Evolutionary conservation across 2,113 vertebrate genomes (phyloP), one percentile per base, ranked within the genome.

Genomic region (Columba livia): DNA sequence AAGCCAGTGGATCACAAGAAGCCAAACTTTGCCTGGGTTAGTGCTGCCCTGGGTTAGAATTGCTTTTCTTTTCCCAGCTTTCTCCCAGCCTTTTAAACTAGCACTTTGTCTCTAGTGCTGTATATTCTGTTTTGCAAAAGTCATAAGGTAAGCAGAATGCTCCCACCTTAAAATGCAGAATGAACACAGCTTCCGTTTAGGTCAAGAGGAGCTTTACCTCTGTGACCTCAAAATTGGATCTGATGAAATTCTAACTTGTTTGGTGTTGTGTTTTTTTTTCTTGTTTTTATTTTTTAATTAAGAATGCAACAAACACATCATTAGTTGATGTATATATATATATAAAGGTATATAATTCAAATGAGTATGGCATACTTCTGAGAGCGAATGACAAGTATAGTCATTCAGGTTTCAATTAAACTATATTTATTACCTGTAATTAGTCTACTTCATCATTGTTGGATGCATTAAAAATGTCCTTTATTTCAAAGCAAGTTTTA

Each of bases 321-420:
- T 94, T 81, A 92, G 60, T 64, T 83, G 7, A 89, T 94, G 40
- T 14, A 66, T 66, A 93, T 58, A 82, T 58, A 82, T 85, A 40
- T 50, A 50, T 50, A 50, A 50, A 50, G 24, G 36, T 62, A 58
- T 48, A 94, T 72, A 89, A 87, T 62, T 97, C 86, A 97, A 86
- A 88, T 36, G 5, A 77, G 6, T 79, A 88, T 54, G 91, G 74
- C 42, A 15, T 25, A 83, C 38, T 70, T 95, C 54, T 79, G 40
- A 93, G 74, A 93, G 36, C 29, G 38, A 82, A 16, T 78, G 89
- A 90, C 54, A 94, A 95, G 75, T 14, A 7, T 25, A 96, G 82
- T 90, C 67, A 95, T 96, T 95, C 92, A 96, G 53, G 94, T 92
- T 96, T 97, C 84, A 97, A 94, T 97, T 93, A 95, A 96, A 91